phyloP scores from a whole-genome alignment of 1,140 invertebrate genomes.

The Mya arenaria region DNA sequence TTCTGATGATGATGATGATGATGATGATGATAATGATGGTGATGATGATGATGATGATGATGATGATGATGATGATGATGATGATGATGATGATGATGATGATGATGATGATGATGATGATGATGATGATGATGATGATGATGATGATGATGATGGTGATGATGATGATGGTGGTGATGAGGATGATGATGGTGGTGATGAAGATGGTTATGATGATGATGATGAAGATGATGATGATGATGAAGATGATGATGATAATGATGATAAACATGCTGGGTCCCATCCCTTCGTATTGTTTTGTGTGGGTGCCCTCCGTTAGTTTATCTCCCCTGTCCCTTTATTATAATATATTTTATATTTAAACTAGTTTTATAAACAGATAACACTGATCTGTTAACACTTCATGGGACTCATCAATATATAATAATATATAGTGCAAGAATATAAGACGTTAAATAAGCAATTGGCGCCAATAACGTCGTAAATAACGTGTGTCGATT shows the following conservation, averaged over 20 bases:
- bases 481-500: too few relatives aligned
- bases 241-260: background rate
- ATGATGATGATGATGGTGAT: background rate
- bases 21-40: background rate
- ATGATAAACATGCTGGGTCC: background rate
- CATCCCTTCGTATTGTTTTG: too few relatives aligned
- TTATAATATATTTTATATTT: too few relatives aligned
- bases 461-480: too few relatives aligned
- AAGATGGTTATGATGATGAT: background rate
- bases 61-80: background rate
- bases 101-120: background rate
- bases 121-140: background rate
- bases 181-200: background rate
- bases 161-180: background rate
- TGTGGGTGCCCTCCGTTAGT: too few relatives aligned
- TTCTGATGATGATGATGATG: background rate
- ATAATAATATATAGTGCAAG: too few relatives aligned
- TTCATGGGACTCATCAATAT: too few relatives aligned
- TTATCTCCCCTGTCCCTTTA: too few relatives aligned
- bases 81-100: background rate
- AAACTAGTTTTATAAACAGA: too few relatives aligned
- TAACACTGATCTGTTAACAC: too few relatives aligned
- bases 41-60: background rate
- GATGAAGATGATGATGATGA: background rate
- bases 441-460: too few relatives aligned